A percentile compares a stretch with the other conserved stretches of the same genome.
phyloP scores from a whole-genome alignment of 1,140 invertebrate genomes.

The Rhagoletis zephyria region DNA sequence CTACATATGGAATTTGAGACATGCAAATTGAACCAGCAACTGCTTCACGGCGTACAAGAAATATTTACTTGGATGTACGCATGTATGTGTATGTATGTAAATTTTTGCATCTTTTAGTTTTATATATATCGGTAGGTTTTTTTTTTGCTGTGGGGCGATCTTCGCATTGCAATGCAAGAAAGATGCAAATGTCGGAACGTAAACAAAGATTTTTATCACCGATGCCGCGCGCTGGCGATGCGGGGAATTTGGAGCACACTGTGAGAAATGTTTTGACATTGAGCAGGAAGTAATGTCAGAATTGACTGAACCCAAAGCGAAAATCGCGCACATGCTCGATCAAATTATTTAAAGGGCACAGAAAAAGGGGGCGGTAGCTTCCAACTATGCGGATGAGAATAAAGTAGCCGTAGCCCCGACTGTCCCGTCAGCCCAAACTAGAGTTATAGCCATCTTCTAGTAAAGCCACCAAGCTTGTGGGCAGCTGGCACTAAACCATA shows the following conservation, averaged over 20 bases:
- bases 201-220: constrained; percentile 45
- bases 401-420: no score
- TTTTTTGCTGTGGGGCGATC: neutral
- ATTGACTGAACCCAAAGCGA: no score
- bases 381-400: no score
- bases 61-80: neutral
- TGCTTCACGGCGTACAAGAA: neutral
- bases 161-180: constrained; percentile 1
- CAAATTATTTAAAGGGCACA: no score
- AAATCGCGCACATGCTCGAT: no score
- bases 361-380: no score
- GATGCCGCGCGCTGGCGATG: neutral
- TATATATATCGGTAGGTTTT: neutral
- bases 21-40: constrained; percentile 12
- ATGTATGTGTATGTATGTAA: neutral
- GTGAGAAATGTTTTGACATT: neutral
- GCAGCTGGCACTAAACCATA: no score
- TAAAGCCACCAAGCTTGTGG: no score
- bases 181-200: constrained; percentile 33
- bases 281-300: no score
- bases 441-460: no score
- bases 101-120: neutral
- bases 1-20: neutral
- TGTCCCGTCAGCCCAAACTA: no score
- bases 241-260: constrained; percentile 22